Base-by-base conservation (phyloP, 2,797 vertebrate species). In the Dromococcyx pavoninus region DNA sequence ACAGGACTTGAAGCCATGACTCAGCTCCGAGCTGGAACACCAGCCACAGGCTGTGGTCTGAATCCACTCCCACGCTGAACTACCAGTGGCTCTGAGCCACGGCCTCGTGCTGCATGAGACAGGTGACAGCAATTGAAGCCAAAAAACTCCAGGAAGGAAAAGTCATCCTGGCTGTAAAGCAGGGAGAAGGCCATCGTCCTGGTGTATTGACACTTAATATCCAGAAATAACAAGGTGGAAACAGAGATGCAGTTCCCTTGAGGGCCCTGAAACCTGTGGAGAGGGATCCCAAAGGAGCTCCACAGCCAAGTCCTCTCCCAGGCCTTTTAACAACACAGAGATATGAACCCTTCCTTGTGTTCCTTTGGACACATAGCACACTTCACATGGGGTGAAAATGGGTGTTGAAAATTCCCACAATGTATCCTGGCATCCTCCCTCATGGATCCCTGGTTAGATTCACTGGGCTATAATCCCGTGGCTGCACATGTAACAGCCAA, bases 221-320 rank as follows among this genome's bases (percentile, higher is more conserved):
- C 71, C 56, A 82, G 74, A 89, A 92, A 91, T 71, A 94, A 93
- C 57, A 48, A 61, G 66, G 72, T 37, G 88, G 57, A 76, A 80
- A 91, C 8, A 88, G 60, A 87, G 44, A 43, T 46, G 30, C 3
- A 2, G 17, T 11, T 92, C 61, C 37, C 65, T 46, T 50, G n/a
- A 89, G 37, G 46, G 32, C 44, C 28, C 37, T 60, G 61, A 88
- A 91, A 75, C 17, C 54, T 66, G 33, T n/a, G 37, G 76, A 88
- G 48, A 73, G 15, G 39, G 56, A 89, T 66, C 39, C 56, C 74
- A 82, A 66, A 56, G 56, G 48, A 85, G 39, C 24, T 44, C 33
- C 32, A 39, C 74, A 65, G 82, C 69, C 3, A 0, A 79, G 28
- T 33, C 37, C 25, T 60, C 56, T 33, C 78, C 87, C 60, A 56